phyloP scores from a whole-genome alignment of 1,140 invertebrate genomes.

The Neocloeon triangulifer region DNA sequence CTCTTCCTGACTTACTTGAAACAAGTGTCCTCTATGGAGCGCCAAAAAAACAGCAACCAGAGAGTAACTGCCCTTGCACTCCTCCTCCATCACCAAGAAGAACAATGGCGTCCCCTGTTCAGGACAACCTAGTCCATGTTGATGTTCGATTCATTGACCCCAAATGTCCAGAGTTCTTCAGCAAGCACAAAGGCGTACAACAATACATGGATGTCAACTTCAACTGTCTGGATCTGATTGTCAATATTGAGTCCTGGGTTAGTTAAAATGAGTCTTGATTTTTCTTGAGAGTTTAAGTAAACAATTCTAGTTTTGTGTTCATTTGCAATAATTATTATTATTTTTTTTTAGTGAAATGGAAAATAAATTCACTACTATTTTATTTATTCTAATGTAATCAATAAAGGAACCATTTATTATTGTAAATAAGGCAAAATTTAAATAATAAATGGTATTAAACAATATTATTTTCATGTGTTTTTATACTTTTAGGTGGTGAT shows the following conservation, averaged over 20 bases:
- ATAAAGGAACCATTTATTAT: too few species aligned
- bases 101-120: slow-evolving; percentile 10
- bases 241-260: slow-evolving; percentile 87
- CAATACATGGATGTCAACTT: slow-evolving; percentile 55
- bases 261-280: too few species aligned
- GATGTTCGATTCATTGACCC: slow-evolving; percentile 31
- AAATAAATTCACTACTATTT: too few species aligned
- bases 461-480: too few species aligned
- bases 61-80: slow-evolving; percentile 31
- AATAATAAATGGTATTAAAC: too few species aligned
- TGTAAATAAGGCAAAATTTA: too few species aligned
- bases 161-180: slow-evolving; percentile 27
- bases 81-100: slow-evolving; percentile 38
- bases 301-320: too few species aligned
- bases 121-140: slow-evolving; percentile 33
- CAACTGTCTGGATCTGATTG: slow-evolving; percentile 69
- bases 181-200: slow-evolving; percentile 28
- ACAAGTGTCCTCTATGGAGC: slow-evolving; percentile 23
- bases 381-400: too few species aligned
- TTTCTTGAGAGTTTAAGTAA: too few species aligned
- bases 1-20: slow-evolving; percentile 44
- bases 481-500: too few species aligned
- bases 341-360: too few species aligned
- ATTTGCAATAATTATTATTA: too few species aligned
- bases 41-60: slow-evolving; percentile 16